Percentiles rank a stretch among this genome's conserved stretches.
Evolutionary conservation across 2,797 vertebrate species (phyloP).

Genomic region (Periparus ater): DNA sequence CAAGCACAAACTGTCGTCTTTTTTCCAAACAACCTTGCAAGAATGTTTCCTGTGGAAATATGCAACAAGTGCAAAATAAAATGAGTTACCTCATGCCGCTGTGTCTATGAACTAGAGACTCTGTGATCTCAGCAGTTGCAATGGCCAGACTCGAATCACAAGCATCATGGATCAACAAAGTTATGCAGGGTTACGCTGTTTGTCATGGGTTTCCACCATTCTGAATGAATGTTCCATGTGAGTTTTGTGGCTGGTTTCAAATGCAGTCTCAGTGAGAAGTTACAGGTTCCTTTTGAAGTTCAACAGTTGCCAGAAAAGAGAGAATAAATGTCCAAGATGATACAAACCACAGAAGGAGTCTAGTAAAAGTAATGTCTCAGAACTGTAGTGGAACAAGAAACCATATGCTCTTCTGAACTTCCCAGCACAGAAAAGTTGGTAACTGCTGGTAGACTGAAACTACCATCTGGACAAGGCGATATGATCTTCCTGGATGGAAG

Average conservation of each 20-base stretch:
- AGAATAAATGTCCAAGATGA: conserved; percentile 36
- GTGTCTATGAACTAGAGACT: conserved; percentile 88
- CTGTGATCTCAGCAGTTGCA: conserved; percentile 80
- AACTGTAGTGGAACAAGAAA: conserved; percentile 67
- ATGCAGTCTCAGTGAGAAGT: conserved; percentile 77
- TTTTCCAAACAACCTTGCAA: conserved; percentile 87
- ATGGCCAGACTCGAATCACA: conserved; percentile 80
- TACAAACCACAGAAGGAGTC: conserved; percentile 63
- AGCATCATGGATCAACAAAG: conserved; percentile 78
- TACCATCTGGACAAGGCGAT: conserved; percentile 51
- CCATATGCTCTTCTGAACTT: conserved; percentile 60
- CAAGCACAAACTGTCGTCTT: conserved; percentile 85
- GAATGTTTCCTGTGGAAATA: conserved; percentile 99
- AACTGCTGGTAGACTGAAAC: conserved; percentile 63
- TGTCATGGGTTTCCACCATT: conserved; percentile 81
- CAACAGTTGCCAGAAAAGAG: conserved; percentile 66
- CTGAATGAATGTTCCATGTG: conserved; percentile 76
- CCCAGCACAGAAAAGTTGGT: conserved; percentile 51
- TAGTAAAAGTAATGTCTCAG: conserved; percentile 51
- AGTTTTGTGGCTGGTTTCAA: conserved; percentile 81
- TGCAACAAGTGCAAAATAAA: conserved; percentile 93
- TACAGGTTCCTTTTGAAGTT: conserved; percentile 75
- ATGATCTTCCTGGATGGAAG: conserved; percentile 55
- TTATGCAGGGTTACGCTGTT: conserved; percentile 79
- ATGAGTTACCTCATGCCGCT: conserved; percentile 94